Percentiles rank a stretch among this genome's conserved stretches.
These are phyloP conservation scores for Periophthalmus modestus DNA, from an alignment of 2,113 vertebrate genomes.

Conservation along the genomic window DNA sequence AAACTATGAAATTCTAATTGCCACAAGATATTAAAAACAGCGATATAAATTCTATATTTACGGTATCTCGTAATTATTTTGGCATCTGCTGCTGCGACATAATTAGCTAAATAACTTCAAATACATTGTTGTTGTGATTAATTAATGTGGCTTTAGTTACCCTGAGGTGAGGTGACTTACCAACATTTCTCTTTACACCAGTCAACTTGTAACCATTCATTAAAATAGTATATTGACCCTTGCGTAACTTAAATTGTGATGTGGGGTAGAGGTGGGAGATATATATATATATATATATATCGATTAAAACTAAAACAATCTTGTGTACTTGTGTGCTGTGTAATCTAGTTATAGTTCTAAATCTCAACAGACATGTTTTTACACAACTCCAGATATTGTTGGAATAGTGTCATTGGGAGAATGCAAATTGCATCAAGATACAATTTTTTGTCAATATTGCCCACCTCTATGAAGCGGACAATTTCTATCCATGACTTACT, in stretches of 20 bases:
- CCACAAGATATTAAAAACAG: background rate
- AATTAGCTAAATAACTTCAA: background rate
- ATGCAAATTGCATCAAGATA: no score
- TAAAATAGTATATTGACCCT: background rate
- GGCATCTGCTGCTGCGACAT: background rate
- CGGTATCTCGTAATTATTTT: background rate
- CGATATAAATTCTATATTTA: background rate
- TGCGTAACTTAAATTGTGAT: constrained; percentile 2
- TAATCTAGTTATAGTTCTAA: no score
- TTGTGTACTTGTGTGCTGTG: no score
- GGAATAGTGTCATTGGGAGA: no score
- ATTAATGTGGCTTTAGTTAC: background rate
- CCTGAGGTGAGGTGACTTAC: background rate
- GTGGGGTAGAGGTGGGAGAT: constrained; percentile 8
- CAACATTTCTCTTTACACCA: background rate
- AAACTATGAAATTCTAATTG: background rate
- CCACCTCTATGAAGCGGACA: constrained; percentile 6
- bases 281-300: no score
- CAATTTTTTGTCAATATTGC: no score
- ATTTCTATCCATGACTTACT: constrained; percentile 22
- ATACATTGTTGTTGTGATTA: background rate
- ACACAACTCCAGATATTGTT: no score
- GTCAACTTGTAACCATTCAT: background rate
- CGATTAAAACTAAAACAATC: no score
- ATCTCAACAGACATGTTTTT: no score